Percentiles rank a stretch among this genome's conserved stretches.
These are phyloP conservation scores for Rhinolophus ferrumequinum DNA, from an alignment of 2,113 vertebrate genomes.

Conservation along the genomic window DNA sequence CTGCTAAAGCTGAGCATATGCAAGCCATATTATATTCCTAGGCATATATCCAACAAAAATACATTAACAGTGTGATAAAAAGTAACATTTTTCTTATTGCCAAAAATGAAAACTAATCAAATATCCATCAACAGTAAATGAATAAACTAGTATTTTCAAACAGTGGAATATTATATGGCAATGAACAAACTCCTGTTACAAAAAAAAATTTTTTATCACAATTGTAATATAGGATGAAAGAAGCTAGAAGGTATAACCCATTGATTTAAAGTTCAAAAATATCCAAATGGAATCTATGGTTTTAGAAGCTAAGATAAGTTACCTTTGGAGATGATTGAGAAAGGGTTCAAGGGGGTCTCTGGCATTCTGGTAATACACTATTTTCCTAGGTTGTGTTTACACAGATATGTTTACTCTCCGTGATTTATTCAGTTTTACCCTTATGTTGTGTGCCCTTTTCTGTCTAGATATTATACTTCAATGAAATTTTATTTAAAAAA, in stretches of 20 bases:
- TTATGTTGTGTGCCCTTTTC: background rate
- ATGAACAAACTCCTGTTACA: background rate
- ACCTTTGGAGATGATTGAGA: background rate
- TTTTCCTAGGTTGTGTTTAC: background rate
- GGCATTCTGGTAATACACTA: background rate
- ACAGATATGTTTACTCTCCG: background rate
- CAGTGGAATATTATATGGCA: background rate
- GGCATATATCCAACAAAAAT: background rate
- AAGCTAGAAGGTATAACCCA: background rate
- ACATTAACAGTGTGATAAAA: background rate
- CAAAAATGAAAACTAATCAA: background rate
- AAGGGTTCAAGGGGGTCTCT: background rate
- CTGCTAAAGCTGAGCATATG: background rate
- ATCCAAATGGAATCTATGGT: background rate
- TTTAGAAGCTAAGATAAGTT: background rate
- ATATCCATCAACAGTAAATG: background rate
- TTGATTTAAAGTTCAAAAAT: slow-evolving; percentile 27
- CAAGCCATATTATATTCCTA: background rate
- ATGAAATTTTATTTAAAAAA: slow-evolving; percentile 17
- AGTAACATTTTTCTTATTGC: background rate
- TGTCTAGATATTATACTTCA: background rate
- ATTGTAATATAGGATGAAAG: background rate
- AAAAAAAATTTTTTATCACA: background rate
- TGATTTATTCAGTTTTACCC: background rate
- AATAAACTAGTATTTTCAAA: slow-evolving; percentile 11